These are phyloP conservation scores for Pediacus dermestoides DNA, from an alignment of 2,888 invertebrate genomes.

Conservation along the genomic window DNA sequence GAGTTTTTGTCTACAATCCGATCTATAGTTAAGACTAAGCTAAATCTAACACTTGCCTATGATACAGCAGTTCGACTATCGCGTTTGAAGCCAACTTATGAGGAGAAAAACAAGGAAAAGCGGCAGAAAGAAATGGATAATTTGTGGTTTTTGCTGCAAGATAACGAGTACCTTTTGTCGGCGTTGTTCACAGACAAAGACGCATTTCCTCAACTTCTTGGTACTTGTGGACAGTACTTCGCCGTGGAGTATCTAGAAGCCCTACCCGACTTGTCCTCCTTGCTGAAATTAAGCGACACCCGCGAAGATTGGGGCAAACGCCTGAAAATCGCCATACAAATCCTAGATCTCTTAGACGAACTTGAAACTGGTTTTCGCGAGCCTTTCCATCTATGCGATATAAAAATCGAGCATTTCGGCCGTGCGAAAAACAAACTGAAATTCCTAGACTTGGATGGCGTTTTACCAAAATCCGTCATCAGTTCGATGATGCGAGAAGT, in stretches of 20 bases:
- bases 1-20: constrained; percentile 55
- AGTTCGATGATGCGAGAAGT: constrained; percentile 50
- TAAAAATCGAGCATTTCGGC: constrained; percentile 66
- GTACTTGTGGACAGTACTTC: constrained; percentile 61
- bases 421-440: constrained; percentile 51
- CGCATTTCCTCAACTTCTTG: constrained; percentile 62
- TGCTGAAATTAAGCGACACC: constrained; percentile 54
- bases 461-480: constrained; percentile 56
- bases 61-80: constrained; percentile 52
- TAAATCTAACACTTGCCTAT: constrained; percentile 55
- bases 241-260: constrained; percentile 62
- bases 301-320: constrained; percentile 57
- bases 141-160: constrained; percentile 61
- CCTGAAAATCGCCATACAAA: constrained; percentile 56
- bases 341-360: constrained; percentile 59
- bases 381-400: constrained; percentile 64
- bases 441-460: constrained; percentile 62
- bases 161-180: constrained; percentile 64
- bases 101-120: constrained; percentile 45
- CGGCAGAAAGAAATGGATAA: constrained; percentile 58
- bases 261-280: constrained; percentile 53
- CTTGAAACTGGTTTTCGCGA: constrained; percentile 59
- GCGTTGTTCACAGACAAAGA: constrained; percentile 58
- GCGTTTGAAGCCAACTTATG: constrained; percentile 49
- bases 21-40: constrained; percentile 52